phyloP scores from a whole-genome alignment of 1,140 invertebrate species.

The Dinothrombium tinctorium region DNA sequence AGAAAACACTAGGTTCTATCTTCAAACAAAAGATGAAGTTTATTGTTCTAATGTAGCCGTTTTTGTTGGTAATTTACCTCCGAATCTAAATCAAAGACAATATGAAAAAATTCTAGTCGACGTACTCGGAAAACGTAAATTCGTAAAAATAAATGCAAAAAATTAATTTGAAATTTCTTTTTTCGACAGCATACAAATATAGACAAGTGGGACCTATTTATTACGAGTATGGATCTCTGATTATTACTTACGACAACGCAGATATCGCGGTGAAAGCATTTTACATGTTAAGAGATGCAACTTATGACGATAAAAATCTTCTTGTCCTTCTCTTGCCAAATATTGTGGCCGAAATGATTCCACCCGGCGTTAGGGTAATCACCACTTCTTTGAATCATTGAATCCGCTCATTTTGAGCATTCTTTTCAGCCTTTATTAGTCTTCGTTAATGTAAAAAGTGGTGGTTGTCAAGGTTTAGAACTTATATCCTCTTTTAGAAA shows the following conservation, averaged over 20 bases:
- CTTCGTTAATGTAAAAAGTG: conserved; percentile 98
- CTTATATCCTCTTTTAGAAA: conserved; percentile 95
- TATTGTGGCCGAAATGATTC: conserved; percentile 78
- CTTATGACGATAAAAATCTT: conserved; percentile 89
- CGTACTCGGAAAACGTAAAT: conserved; percentile 63
- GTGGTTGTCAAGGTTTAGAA: conserved; percentile 93
- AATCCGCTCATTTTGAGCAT: conserved; percentile 8
- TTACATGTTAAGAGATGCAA: conserved; percentile 70
- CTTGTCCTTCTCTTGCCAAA: conserved; percentile 93
- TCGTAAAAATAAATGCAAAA: not conserved
- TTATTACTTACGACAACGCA: conserved; percentile 88
- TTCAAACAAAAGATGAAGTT: conserved; percentile 87
- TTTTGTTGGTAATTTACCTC: conserved; percentile 93
- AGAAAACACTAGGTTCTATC: conserved; percentile 91
- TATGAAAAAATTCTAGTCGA: conserved; percentile 94
- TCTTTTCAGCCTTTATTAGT: conserved; percentile 67
- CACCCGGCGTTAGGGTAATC: conserved; percentile 33
- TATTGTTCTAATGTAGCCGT: conserved; percentile 87
- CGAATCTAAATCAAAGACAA: conserved; percentile 77
- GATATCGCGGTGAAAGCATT: conserved; percentile 78
- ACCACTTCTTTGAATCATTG: not conserved
- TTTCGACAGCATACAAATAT: conserved; percentile 69
- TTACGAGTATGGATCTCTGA: conserved; percentile 97
- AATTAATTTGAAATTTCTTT: conserved; percentile 2
- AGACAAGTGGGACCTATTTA: conserved; percentile 92